These are phyloP conservation scores for Muscicapa striata DNA, from an alignment of 2,797 vertebrate genomes.

Conservation along the genomic window DNA sequence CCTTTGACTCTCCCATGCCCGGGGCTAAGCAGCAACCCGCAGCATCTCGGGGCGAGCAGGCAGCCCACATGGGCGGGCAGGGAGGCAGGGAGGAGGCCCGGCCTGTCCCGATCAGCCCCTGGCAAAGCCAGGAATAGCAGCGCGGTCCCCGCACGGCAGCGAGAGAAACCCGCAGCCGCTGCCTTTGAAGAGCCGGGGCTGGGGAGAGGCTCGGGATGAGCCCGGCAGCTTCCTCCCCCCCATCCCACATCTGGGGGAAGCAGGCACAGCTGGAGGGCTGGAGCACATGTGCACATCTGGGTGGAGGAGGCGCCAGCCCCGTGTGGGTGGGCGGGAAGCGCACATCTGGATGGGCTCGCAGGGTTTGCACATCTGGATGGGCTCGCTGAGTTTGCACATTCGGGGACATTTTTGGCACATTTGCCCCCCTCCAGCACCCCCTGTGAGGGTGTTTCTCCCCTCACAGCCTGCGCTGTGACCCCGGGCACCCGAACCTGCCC, in stretches of 20 bases:
- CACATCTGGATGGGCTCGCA: too few species aligned
- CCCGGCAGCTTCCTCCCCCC: background rate
- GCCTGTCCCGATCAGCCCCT: conserved; percentile 22
- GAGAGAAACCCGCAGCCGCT: background rate
- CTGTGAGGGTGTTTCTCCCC: background rate
- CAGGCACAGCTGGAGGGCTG: background rate
- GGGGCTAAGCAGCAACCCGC: conserved; percentile 25
- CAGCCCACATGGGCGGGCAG: background rate
- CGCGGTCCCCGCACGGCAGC: background rate
- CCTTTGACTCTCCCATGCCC: conserved; percentile 51
- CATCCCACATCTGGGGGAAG: background rate
- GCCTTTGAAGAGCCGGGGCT: background rate
- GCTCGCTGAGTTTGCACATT: accelerated
- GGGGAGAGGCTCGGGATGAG: background rate
- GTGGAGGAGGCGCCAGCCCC: background rate
- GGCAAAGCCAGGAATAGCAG: conserved; percentile 64
- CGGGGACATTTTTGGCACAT: background rate
- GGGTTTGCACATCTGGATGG: background rate
- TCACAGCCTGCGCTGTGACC: accelerated
- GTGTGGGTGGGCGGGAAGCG: accelerated
- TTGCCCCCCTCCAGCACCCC: background rate
- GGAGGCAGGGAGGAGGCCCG: conserved; percentile 25
- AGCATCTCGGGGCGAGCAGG: background rate
- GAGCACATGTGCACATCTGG: background rate
- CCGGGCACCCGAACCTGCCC: background rate